Evolutionary conservation across 2,113 vertebrate species (phyloP).

Genomic region (Spizaetus ornatus): DNA sequence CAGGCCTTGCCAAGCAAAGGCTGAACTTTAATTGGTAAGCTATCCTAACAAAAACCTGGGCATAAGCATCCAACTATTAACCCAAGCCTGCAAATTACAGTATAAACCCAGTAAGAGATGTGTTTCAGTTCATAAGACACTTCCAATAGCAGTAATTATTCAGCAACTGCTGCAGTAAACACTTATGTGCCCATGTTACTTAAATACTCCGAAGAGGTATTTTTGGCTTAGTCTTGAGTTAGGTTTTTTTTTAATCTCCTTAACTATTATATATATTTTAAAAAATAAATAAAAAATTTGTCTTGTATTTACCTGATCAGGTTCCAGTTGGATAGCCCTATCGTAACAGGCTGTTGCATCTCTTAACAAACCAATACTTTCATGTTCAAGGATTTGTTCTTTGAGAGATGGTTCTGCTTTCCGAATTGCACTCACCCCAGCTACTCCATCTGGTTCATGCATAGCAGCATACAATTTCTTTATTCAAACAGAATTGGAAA

Average conservation of each 20-base stretch:
- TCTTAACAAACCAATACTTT: constrained; percentile 92
- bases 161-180: background rate
- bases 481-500: background rate
- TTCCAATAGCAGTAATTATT: background rate
- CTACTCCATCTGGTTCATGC: constrained; percentile 96
- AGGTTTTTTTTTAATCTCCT: background rate
- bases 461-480: constrained; percentile 92
- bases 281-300: too few species aligned
- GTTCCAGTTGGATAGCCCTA: constrained; percentile 92
- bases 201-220: background rate
- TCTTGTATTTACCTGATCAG: constrained; percentile 83
- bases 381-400: constrained; percentile 96
- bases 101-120: background rate
- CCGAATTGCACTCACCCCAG: constrained; percentile 91
- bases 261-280: background rate
- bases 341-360: constrained; percentile 98
- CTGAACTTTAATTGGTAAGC: background rate
- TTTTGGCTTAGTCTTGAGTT: background rate
- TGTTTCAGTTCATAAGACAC: background rate
- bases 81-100: background rate
- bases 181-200: background rate
- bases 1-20: background rate
- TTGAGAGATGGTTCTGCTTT: constrained; percentile 91
- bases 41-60: background rate
- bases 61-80: background rate